Conservation (phyloP, 1,140 invertebrate genomes). For the Zelostemma sp. region DNA sequence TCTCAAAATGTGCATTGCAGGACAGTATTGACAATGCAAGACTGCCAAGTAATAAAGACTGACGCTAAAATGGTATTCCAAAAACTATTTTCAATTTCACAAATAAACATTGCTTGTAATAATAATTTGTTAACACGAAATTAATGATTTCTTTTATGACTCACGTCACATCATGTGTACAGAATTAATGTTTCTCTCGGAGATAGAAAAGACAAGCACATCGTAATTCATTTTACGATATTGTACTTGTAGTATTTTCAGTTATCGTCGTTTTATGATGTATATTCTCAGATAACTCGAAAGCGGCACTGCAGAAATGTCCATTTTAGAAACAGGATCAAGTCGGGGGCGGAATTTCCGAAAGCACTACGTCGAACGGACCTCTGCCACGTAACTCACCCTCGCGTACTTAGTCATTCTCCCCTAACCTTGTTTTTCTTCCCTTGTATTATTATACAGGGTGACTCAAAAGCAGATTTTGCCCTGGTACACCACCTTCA, state of each 20-base stretch:
- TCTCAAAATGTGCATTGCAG: no score
- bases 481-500: neutral
- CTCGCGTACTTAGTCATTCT: slow-evolving; percentile 34
- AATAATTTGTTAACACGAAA: no score
- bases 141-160: no score
- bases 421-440: slow-evolving; percentile 39
- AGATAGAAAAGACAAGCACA: neutral
- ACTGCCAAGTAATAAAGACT: no score
- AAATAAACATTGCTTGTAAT: no score
- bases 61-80: no score
- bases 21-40: no score
- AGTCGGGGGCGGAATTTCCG: slow-evolving; percentile 24
- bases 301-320: slow-evolving; percentile 30
- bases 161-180: neutral
- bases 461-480: slow-evolving; percentile 22
- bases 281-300: slow-evolving; percentile 23
- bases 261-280: slow-evolving; percentile 25
- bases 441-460: slow-evolving; percentile 35
- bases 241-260: neutral
- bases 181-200: neutral
- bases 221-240: slow-evolving; percentile 25
- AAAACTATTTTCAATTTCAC: no score
- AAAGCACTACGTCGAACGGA: slow-evolving; percentile 12
- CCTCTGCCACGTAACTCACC: slow-evolving; percentile 30
- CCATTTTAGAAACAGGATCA: slow-evolving; percentile 21